Evolutionary conservation across 2,797 vertebrate species (phyloP), one percentile per base, ranked within the genome.

Genomic region (Champsocephalus esox): DNA sequence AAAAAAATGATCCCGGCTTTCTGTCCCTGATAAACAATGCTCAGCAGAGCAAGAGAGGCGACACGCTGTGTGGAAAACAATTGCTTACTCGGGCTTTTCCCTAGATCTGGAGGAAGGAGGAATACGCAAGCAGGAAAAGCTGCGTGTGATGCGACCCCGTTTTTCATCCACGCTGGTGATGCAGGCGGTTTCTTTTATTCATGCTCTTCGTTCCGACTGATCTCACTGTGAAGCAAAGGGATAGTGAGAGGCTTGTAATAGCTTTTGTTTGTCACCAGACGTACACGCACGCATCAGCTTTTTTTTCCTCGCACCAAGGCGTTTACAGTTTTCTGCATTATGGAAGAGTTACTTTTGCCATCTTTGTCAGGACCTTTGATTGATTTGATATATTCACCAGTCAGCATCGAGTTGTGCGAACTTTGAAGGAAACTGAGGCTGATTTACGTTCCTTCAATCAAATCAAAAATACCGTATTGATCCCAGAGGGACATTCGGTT

Each of bases 121-220:
- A 84, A 83, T 78, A 52, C 51, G n/a, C 24, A 59, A 75, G 54
- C 57, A 77, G 60, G 52, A 52, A 68, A 78, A 89, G 79, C 70
- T 70, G 71, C 70, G 78, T 80, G 85, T 83, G 86, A 89, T 87
- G 70, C 89, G 93, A 90, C 87, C 90, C 69, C 84, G 62, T 88
- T 92, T 83, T 57, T 34, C 28, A 61, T 75, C 28, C 24, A 10
- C 70, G 49, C 67, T 57, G 51, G 68, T 79, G 77, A 83, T 55
- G 61, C 79, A 81, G 70, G 80, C 80, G 58, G 12, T 66, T 85
- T 80, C 66, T 77, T 28, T 28, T 84, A 13, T 85, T 81, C 71
- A 28, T 88, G 54, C 52, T 73, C 48, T 19, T 32, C 55, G 65
- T 56, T 82, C 0, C 9, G 61, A 75, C 80, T 88, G 74, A 75